These are phyloP conservation scores for Conomelus anceps DNA, from an alignment of 2,888 invertebrate genomes.

Conservation along the genomic window DNA sequence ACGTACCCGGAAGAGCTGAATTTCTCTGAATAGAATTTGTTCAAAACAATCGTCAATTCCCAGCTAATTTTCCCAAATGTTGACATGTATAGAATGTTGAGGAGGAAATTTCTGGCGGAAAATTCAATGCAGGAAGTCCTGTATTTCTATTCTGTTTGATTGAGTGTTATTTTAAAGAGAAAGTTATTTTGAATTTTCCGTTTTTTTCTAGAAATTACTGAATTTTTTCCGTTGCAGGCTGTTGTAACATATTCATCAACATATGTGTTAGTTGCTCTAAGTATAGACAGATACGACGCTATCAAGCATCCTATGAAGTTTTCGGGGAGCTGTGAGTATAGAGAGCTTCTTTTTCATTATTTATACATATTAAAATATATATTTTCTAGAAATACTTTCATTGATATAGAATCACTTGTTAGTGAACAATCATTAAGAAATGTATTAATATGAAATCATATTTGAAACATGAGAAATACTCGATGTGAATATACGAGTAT, in stretches of 20 bases:
- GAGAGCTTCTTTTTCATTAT: no score
- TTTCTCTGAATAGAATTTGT: background rate
- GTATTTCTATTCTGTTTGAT: background rate
- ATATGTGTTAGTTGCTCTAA: slow-evolving; percentile 47
- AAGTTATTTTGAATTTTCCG: background rate
- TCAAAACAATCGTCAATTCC: background rate
- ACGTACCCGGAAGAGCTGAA: background rate
- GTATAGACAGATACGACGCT: slow-evolving; percentile 47
- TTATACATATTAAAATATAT: no score
- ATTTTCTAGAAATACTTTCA: no score
- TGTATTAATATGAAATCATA: no score
- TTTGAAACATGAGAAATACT: no score
- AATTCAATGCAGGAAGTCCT: background rate
- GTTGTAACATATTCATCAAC: slow-evolving; percentile 47
- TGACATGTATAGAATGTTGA: no score
- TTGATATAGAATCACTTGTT: no score
- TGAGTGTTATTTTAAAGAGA: slow-evolving; percentile 1
- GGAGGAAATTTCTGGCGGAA: background rate
- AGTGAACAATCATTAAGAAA: no score
- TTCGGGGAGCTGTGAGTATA: slow-evolving; percentile 45
- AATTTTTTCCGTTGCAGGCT: slow-evolving; percentile 36
- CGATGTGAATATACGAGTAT: no score
- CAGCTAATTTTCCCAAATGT: background rate
- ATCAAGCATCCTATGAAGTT: slow-evolving; percentile 47
- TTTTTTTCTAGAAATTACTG: background rate